Conservation (phyloP, 2,113 vertebrate genomes). For the Romanogobio albipinnatus region DNA sequence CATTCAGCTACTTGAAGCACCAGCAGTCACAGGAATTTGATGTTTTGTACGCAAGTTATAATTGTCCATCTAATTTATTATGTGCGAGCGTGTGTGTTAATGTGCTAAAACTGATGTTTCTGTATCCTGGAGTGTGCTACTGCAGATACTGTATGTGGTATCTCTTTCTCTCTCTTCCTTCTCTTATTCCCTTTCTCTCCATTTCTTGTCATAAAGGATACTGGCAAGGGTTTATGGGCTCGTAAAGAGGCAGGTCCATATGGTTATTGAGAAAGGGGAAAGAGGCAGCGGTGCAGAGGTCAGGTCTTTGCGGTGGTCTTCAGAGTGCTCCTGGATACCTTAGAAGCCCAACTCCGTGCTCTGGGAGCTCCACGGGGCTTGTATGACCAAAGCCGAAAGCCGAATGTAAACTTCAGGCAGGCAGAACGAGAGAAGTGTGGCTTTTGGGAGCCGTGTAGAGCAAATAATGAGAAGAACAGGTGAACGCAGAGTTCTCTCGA, state of each 20-base stretch:
- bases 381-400: conserved; percentile 48
- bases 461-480: conserved; percentile 58
- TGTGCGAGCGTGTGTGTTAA: background rate
- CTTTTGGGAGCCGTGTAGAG: conserved; percentile 46
- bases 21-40: conserved; percentile 31
- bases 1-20: conserved; percentile 6
- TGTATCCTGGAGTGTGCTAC: conserved; percentile 4
- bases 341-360: conserved; percentile 38
- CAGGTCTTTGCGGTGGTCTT: conserved; percentile 41
- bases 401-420: conserved; percentile 40
- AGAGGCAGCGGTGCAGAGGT: conserved; percentile 30
- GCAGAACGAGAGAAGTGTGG: conserved; percentile 41
- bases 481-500: conserved; percentile 16
- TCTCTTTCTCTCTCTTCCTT: conserved; percentile 57
- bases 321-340: conserved; percentile 42
- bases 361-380: conserved; percentile 42
- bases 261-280: conserved; percentile 45
- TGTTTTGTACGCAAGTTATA: conserved; percentile 1
- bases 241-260: conserved; percentile 48
- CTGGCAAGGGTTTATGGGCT: conserved; percentile 48
- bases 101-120: conserved; percentile 11
- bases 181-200: conserved; percentile 1
- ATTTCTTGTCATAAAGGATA: conserved; percentile 41
- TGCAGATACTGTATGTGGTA: conserved; percentile 17
- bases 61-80: conserved; percentile 34